phyloP scores from a whole-genome alignment of 2,113 vertebrate species.

The Brachirus orientalis region DNA sequence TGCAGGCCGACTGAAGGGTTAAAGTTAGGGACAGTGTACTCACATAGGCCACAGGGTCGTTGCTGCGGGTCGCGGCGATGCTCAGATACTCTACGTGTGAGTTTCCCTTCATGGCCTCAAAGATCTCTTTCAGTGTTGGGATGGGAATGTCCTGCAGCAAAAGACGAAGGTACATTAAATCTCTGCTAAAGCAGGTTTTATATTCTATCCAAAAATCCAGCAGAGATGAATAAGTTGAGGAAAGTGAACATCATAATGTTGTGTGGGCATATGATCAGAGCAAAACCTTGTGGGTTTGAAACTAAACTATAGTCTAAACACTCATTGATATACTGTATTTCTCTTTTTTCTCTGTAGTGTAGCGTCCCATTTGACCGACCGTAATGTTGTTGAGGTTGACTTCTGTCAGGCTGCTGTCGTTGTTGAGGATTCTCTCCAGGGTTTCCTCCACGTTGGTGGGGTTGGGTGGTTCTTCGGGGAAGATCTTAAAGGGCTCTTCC shows the following conservation, averaged over 20 bases:
- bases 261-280: too few species aligned
- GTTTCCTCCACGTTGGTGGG: constrained; percentile 93
- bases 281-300: not conserved
- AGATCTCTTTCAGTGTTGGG: constrained; percentile 88
- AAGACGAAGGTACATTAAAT: not conserved
- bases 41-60: constrained; percentile 92
- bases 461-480: constrained; percentile 93
- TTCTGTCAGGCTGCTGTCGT: constrained; percentile 86
- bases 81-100: constrained; percentile 89
- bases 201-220: not conserved
- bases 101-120: constrained; percentile 91
- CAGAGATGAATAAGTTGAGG: not conserved
- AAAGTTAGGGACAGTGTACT: constrained; percentile 57
- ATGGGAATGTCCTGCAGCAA: constrained; percentile 90
- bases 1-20: not conserved
- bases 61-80: constrained; percentile 93
- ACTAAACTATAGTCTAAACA: too few species aligned
- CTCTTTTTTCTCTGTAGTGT: too few species aligned
- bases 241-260: too few species aligned
- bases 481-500: constrained; percentile 90
- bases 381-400: constrained; percentile 98
- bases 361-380: constrained; percentile 75
- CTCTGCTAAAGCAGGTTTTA: constrained; percentile 9
- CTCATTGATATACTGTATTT: too few species aligned
- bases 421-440: constrained; percentile 85